Conservation (phyloP, 2,888 invertebrate species). For the Didymodactylos carnosus region DNA sequence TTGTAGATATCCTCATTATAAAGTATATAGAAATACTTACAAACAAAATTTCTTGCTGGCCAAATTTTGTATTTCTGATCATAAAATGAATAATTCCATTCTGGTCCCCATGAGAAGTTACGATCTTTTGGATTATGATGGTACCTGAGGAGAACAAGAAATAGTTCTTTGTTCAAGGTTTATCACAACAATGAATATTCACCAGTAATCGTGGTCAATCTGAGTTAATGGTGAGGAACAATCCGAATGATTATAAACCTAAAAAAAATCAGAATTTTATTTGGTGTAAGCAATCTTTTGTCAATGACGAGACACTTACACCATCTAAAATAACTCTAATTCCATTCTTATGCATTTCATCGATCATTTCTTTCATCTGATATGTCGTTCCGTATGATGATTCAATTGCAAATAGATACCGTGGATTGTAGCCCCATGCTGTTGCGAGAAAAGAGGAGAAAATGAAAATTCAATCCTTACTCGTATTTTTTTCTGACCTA, state of each 20-base stretch:
- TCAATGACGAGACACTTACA: too few species aligned
- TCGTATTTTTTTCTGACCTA: too few species aligned
- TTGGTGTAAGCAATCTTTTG: too few species aligned
- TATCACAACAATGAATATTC: too few species aligned
- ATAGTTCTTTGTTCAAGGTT: too few species aligned
- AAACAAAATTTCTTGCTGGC: not conserved
- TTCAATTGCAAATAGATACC: not conserved
- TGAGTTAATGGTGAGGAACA: not conserved
- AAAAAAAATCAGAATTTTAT: not conserved
- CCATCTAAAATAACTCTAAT: not conserved
- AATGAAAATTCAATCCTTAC: too few species aligned
- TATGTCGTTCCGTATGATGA: not conserved
- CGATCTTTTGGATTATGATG: not conserved
- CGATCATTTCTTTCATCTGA: not conserved
- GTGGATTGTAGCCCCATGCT: not conserved
- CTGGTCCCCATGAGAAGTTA: not conserved
- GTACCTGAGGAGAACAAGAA: too few species aligned
- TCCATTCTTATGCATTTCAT: not conserved
- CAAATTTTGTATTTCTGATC: not conserved
- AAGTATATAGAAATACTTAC: not conserved
- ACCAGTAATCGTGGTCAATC: not conserved
- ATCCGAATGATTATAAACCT: not conserved
- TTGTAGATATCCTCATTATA: not conserved
- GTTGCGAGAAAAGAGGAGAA: too few species aligned
- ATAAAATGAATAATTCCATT: not conserved